Evolutionary conservation across 2,888 invertebrate species (phyloP), one percentile per base, ranked within the genome.

Genomic region (Brachylomia viminalis): DNA sequence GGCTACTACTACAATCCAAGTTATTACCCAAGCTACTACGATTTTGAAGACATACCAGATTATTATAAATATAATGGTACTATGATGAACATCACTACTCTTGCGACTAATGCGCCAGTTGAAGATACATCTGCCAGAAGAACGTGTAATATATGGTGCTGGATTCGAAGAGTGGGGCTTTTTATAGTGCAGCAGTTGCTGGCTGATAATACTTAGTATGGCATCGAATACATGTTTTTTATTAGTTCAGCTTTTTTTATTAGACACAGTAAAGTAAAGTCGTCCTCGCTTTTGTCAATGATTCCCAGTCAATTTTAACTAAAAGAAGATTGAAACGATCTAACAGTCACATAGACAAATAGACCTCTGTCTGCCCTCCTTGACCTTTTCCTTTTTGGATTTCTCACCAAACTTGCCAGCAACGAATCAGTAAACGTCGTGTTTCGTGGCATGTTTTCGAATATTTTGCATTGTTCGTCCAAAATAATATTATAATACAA

Each of bases 171-270:
- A 89, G 91, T 95, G 1, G 92, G 92, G 2, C 80, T 94, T 4
- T 95, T 93, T 83, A 87, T 92, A 15, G 91, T 94, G 1, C 94
- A 94, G 56, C 93, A 94, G 66, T 80, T 94, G 42, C 77, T 94
- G 1, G 92, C 90, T 77, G 93, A 94, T 86, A 92, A 86, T 84
- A 84, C 88, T n/a, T 84, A 82, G 30, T 38, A 42, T 15, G 7
- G 7, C 42, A 42, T 42, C 1, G 4, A 61, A 56, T 56, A 64
- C 42, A 72, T 27, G 0, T 23, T 66, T 20, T 30, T 42, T 0
- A 30, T 15, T 38, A 8, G 42, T 42, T 15, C 54, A 17, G 13
- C 27, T n/a, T 62, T 20, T 62, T 77, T 73, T n/a, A 23, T 23
- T 20, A 30, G 30, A 30, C 27, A 30, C 10, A 58, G 2, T 27